phyloP scores from a whole-genome alignment of 2,113 vertebrate species.

The Cercopithecus mona region DNA sequence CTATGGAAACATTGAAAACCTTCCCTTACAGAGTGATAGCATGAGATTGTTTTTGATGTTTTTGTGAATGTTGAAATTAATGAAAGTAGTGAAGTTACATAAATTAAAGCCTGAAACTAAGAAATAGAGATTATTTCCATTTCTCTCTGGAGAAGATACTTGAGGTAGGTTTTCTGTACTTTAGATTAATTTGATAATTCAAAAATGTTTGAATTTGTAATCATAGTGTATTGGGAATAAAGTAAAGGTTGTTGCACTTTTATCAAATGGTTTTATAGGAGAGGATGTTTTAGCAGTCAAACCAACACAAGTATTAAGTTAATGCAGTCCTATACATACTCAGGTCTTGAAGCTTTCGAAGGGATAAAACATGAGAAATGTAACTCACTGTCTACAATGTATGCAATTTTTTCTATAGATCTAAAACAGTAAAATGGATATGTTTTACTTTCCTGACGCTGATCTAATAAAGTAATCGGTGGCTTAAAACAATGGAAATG shows the following conservation, averaged over 20 bases:
- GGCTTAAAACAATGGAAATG: not conserved
- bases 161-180: not conserved
- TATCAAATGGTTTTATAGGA: not conserved
- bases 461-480: not conserved
- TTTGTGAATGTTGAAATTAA: not conserved
- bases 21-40: not conserved
- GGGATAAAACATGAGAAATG: rapidly evolving
- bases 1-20: not conserved
- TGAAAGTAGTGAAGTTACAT: not conserved
- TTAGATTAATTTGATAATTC: not conserved
- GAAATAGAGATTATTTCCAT: not conserved
- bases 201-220: not conserved
- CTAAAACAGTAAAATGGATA: not conserved
- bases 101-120: not conserved
- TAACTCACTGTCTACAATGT: not conserved
- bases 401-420: not conserved
- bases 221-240: not conserved
- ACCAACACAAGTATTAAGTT: rapidly evolving
- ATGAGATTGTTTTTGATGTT: not conserved
- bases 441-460: not conserved
- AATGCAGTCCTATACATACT: not conserved
- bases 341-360: not conserved
- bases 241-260: not conserved
- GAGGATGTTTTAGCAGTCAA: not conserved
- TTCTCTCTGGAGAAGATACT: not conserved